Evolutionary conservation across 2,113 vertebrate genomes (phyloP), one percentile per base, ranked within the genome.

Genomic region (Vombatus ursinus): DNA sequence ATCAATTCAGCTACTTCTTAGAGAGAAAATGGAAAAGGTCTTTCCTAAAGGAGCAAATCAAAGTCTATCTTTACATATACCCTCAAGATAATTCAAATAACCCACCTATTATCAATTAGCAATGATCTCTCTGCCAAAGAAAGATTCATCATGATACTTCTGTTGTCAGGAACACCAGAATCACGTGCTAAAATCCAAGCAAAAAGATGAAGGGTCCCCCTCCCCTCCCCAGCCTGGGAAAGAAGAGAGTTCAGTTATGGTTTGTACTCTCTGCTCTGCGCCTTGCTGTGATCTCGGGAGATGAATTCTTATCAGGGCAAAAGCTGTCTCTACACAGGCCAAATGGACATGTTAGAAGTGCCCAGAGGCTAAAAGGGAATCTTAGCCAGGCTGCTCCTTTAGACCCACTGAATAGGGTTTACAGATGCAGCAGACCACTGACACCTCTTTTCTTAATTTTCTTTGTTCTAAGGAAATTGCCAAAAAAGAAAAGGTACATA

Each of bases 101-200:
- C 84, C 95, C 92, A 16, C 24, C 90, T 57, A 89, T 93, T 96
- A 94, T 57, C 93, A 77, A 50, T 68, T 37, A 96, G 92, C 52
- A 93, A 57, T 49, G 91, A 95, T 95, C 90, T 95, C 52, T 92
- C 5, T 94, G 68, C 12, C 95, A 77, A 94, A 91, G 50, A 94
- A 3, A 97, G 53, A 94, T 24, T 57, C 90, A 90, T 95, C 37
- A 25, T 91, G 52, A 93, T 90, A 52, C 92, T 97, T 89, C 50
- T 94, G 44, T 93, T 94, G 92, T 97, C 91, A 89, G 28, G 26
- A 53, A 94, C 31, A 0, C 54, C 92, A 94, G 96, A 96, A 95
- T 93, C 77, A 93, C 0, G 25, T 37, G 28, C 24, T 52, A 89
- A 68, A 16, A 96, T 54, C 44, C 89, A 50, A n/a, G 16, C 92